A percentile compares a stretch with the other conserved stretches of the same genome.
Evolutionary conservation across 2,113 vertebrate genomes (phyloP).

Genomic region (Chloebia gouldiae): DNA sequence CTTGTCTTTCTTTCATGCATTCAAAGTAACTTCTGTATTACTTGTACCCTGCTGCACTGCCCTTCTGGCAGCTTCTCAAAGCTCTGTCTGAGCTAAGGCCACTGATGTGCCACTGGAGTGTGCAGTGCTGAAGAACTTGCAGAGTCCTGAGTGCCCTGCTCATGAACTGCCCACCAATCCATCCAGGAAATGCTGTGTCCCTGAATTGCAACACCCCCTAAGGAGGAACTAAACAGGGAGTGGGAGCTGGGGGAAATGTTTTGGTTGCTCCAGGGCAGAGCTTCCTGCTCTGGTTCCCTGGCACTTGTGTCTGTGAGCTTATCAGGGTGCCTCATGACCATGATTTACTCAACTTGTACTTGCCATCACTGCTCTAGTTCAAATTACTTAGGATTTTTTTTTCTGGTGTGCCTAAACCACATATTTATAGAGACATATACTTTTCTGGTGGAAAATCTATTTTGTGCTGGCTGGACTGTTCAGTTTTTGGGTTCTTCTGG

Average conservation of each 20-base stretch:
- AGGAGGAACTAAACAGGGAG: not conserved
- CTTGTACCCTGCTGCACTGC: not conserved
- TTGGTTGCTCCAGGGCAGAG: not conserved
- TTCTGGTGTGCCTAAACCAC: not conserved
- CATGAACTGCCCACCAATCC: not conserved
- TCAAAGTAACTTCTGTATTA: not conserved
- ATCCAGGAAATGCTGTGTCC: not conserved
- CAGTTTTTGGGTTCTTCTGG: not conserved
- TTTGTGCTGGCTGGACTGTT: not conserved
- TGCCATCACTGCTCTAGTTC: not conserved
- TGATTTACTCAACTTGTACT: not conserved
- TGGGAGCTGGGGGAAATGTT: not conserved
- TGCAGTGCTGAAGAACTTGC: not conserved
- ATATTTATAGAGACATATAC: not conserved
- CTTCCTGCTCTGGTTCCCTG: not conserved
- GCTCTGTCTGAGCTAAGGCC: not conserved
- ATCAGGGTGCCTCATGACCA: not conserved
- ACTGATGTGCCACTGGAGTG: not conserved
- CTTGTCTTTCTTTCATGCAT: not conserved
- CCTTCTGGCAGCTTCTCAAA: not conserved
- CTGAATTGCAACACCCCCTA: not conserved
- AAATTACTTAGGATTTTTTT: not conserved
- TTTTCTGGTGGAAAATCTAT: not conserved
- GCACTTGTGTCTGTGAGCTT: accelerated
- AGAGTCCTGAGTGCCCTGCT: not conserved